Evolutionary conservation across 2,888 invertebrate genomes (phyloP).

Genomic region (Brassicogethes aeneus): DNA sequence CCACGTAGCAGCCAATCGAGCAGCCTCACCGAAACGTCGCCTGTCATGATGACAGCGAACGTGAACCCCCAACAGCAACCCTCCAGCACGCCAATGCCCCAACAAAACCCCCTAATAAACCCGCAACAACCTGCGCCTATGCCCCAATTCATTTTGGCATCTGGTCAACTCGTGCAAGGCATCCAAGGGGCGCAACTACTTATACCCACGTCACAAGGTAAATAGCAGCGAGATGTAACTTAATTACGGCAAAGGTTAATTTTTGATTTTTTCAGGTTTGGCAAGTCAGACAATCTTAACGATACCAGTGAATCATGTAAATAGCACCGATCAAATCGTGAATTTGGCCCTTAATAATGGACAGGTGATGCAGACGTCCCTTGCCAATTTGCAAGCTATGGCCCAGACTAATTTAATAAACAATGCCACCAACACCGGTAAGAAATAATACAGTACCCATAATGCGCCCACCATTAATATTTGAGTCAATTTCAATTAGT

Average conservation of each 20-base stretch:
- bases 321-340: conserved; percentile 60
- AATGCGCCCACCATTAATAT: no score
- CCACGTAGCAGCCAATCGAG: conserved; percentile 23
- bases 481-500: not conserved
- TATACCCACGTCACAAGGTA: conserved; percentile 72
- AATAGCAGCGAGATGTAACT: not conserved
- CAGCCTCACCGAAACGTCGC: conserved; percentile 20
- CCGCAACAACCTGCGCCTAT: conserved; percentile 60
- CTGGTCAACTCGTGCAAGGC: conserved; percentile 85
- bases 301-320: conserved; percentile 87
- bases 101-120: conserved; percentile 49
- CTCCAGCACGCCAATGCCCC: conserved; percentile 23
- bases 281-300: conserved; percentile 93
- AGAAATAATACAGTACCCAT: conserved; percentile 13
- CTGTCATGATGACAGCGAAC: conserved; percentile 20
- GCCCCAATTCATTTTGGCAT: conserved; percentile 87
- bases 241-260: not conserved
- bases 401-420: conserved; percentile 57
- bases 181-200: conserved; percentile 90
- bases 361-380: conserved; percentile 75
- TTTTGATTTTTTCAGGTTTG: conserved; percentile 55
- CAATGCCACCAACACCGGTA: conserved; percentile 38
- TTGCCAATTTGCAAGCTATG: conserved; percentile 71
- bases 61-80: conserved; percentile 21
- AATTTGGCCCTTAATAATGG: conserved; percentile 77